These are phyloP conservation scores for Tricholauxania praeusta DNA, from an alignment of 2,888 invertebrate species.

Conservation along the genomic window DNA sequence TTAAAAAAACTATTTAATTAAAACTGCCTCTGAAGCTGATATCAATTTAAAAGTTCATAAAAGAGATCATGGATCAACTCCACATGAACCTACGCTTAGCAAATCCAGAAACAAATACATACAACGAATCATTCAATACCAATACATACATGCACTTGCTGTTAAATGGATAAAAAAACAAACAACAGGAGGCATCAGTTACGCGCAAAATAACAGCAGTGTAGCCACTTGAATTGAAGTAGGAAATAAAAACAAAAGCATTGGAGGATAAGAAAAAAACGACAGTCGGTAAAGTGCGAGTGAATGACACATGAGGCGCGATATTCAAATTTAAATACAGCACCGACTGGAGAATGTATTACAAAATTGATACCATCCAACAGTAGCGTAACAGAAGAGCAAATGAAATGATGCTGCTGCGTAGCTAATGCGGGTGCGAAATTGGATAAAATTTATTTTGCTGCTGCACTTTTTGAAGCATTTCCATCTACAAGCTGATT, in stretches of 20 bases:
- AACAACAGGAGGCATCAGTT: not conserved
- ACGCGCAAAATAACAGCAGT: conserved; percentile 3
- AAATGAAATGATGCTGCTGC: no score
- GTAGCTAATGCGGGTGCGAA: no score
- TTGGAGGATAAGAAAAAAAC: not conserved
- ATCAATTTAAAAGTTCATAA: conserved; percentile 17
- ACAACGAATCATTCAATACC: not conserved
- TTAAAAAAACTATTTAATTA: conserved; percentile 14
- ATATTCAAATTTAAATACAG: conserved; percentile 9
- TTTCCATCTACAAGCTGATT: no score
- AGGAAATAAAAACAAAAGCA: conserved; percentile 3
- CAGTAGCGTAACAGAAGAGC: not conserved
- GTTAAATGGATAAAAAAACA: conserved; percentile 7
- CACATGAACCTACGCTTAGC: not conserved
- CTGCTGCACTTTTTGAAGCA: no score
- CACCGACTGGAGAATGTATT: no score
- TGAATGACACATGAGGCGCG: conserved; percentile 6
- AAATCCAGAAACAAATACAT: not conserved
- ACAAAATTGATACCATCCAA: not conserved
- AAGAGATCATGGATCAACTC: not conserved
- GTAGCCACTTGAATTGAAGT: conserved; percentile 16
- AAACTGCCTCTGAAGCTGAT: not conserved
- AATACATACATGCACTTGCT: not conserved
- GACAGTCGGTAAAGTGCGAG: not conserved
- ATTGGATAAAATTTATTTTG: no score